Evolutionary conservation across 2,888 invertebrate genomes (phyloP), one percentile per base, ranked within the genome.

Genomic region (Dysmachus trigonus): DNA sequence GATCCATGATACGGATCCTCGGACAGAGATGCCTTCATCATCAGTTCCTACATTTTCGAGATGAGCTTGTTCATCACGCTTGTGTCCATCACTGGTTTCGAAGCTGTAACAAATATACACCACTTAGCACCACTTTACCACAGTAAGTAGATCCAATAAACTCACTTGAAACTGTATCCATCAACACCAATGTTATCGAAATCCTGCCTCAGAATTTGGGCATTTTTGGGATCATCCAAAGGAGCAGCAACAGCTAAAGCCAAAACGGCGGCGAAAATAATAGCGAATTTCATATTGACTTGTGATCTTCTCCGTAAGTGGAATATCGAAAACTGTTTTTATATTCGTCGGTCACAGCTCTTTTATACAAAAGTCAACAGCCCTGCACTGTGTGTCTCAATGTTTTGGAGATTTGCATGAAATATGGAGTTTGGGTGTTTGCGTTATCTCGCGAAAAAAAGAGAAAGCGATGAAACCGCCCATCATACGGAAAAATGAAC

Each of bases 181-280:
- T 93, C 93, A 18, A 93, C 89, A 85, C 94, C 94, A 86, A 92
- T 92, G 88, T 94, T 94, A 89, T 94, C 93, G 86, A 91, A 91
- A 13, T 88, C 88, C 77, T 88, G 87, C 18, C 85, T 86, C 18
- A 88, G 86, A 33, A 88, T 88, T 87, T 87, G 86, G 18, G 88
- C 88, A 71, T 87, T 62, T n/a, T 86, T 84, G 53, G 87, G 79
- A 73, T 86, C 81, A 47, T 87, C 87, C 47, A 82, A 4, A 47
- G 87, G 85, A 38, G 77, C 85, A 30, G 87, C 86, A 30, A 47
- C 0, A 18, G 84, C 73, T 15, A 88, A 89, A 51, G 89, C 87
- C 10, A 89, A 81, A 8, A 88, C 47, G 4, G 86, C 81, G 22
- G 89, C 72, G 38, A 90, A 85, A 33, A 90, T 87, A 85, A 89